Evolutionary conservation across 1,140 invertebrate genomes (phyloP).

Genomic region (Aphaenogaster rudis): DNA sequence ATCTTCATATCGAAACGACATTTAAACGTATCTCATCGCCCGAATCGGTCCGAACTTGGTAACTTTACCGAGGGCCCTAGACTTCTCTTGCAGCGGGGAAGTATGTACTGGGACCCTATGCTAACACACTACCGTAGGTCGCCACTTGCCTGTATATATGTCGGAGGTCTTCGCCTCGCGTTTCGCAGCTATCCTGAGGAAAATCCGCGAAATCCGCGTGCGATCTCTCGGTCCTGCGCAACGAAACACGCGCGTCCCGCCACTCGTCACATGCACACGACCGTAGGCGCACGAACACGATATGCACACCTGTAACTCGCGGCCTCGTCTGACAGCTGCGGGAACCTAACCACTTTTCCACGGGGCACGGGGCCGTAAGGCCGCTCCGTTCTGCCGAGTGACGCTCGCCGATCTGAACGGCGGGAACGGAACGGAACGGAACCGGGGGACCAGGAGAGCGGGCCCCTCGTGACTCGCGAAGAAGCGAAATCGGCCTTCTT

Average conservation of each 20-base stretch:
- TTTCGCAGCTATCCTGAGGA: slow-evolving; percentile 51
- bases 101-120: slow-evolving; percentile 4
- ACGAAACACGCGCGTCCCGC: slow-evolving; percentile 31
- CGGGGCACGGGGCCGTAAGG: slow-evolving; percentile 52
- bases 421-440: slow-evolving; percentile 38
- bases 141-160: slow-evolving; percentile 53
- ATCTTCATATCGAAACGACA: too few species aligned
- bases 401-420: slow-evolving; percentile 43
- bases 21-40: not conserved
- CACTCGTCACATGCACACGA: slow-evolving; percentile 39
- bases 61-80: slow-evolving; percentile 14
- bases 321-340: slow-evolving; percentile 72
- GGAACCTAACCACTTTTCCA: slow-evolving; percentile 65
- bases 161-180: slow-evolving; percentile 45
- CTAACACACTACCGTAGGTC: slow-evolving; percentile 23
- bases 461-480: slow-evolving; percentile 5
- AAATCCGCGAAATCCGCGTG: slow-evolving; percentile 44
- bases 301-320: slow-evolving; percentile 62
- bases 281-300: slow-evolving; percentile 48
- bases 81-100: slow-evolving; percentile 4
- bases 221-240: not conserved
- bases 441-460: slow-evolving; percentile 10
- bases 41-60: slow-evolving; percentile 15
- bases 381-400: slow-evolving; percentile 50
- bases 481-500: slow-evolving; percentile 24